Evolutionary conservation across 2,888 invertebrate species (phyloP).

Genomic region (Melanargia galathea): DNA sequence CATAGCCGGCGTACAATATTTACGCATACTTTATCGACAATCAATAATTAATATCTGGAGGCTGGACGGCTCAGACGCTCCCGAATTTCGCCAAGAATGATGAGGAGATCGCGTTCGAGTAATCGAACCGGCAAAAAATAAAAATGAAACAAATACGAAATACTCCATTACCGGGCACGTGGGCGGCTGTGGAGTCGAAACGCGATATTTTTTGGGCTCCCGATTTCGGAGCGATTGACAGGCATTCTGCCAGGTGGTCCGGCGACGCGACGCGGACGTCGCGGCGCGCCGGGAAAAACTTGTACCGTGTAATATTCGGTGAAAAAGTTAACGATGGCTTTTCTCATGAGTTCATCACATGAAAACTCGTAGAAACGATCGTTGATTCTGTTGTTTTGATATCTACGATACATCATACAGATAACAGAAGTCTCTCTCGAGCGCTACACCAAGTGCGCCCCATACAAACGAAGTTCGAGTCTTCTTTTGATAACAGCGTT

Average conservation of each 20-base stretch:
- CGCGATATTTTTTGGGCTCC: constrained; percentile 20
- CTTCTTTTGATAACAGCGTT: no score
- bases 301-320: constrained; percentile 23
- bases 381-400: background rate
- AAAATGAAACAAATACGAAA: constrained; percentile 82
- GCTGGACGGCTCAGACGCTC: constrained; percentile 77
- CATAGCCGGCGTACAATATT: constrained; percentile 65
- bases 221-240: constrained; percentile 15
- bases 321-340: constrained; percentile 23
- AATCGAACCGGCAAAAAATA: constrained; percentile 80
- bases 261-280: no score
- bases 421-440: no score
- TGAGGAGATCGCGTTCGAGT: constrained; percentile 80
- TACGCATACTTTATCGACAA: constrained; percentile 78
- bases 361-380: background rate
- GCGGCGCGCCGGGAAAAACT: constrained; percentile 20
- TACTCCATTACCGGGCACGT: constrained; percentile 75
- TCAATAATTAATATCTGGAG: constrained; percentile 81
- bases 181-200: constrained; percentile 59
- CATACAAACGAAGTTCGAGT: no score
- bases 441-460: no score
- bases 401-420: no score
- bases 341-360: constrained; percentile 21
- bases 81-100: constrained; percentile 81
- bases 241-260: constrained; percentile 31